A percentile compares a stretch with the other conserved stretches of the same genome.
These are phyloP conservation scores for Drosophila antonietae DNA, from an alignment of 2,888 invertebrate species.

Conservation along the genomic window DNA sequence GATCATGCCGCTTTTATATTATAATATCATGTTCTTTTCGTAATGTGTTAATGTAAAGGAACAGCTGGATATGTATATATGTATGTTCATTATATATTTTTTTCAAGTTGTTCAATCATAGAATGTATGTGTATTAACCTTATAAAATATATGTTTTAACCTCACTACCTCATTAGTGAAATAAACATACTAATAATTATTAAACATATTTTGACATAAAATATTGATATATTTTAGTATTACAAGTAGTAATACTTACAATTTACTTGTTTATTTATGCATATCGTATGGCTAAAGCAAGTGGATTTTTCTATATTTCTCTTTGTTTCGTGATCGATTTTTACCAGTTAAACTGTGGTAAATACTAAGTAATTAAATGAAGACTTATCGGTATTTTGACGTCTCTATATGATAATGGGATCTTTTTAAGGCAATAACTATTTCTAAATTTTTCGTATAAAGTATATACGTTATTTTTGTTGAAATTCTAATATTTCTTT, in stretches of 20 bases:
- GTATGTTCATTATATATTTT: neutral
- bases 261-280: neutral
- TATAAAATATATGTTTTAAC: neutral
- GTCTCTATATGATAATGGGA: neutral
- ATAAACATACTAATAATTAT: neutral
- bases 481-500: conserved; percentile 34
- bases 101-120: neutral
- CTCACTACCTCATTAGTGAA: neutral
- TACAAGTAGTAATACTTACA: neutral
- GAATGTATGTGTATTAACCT: neutral
- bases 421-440: neutral
- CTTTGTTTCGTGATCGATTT: neutral
- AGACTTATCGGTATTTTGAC: neutral
- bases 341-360: neutral
- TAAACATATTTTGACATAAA: neutral
- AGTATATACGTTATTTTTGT: conserved; percentile 8
- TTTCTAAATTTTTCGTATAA: conserved; percentile 1
- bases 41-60: neutral
- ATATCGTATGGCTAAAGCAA: neutral
- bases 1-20: neutral
- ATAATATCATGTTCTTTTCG: neutral
- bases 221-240: neutral
- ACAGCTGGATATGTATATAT: too few species aligned
- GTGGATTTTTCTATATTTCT: neutral
- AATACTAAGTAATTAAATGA: neutral